Percentiles rank a stretch among this genome's conserved stretches.
These are phyloP conservation scores for Muscicapa comitata DNA, from an alignment of 2,797 vertebrate species.

Conservation along the genomic window DNA sequence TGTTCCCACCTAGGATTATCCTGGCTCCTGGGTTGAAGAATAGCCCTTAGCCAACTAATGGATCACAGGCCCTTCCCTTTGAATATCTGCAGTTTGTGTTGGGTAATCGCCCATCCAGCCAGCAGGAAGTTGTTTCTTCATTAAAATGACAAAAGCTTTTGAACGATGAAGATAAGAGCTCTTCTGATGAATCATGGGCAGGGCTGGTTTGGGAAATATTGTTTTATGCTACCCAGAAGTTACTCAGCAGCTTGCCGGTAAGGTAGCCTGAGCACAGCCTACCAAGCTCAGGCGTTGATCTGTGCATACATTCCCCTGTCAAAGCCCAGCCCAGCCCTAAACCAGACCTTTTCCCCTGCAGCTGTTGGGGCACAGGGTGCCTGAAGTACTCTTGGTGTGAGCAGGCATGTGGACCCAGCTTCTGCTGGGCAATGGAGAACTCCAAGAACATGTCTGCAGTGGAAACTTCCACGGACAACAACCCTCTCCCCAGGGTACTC, in stretches of 20 bases:
- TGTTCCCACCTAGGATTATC: slow-evolving; percentile 57
- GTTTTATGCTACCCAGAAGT: slow-evolving; percentile 7
- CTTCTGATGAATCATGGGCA: slow-evolving; percentile 21
- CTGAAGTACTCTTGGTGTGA: background rate
- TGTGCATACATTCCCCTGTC: background rate
- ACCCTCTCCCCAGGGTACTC: background rate
- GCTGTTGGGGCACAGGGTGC: background rate
- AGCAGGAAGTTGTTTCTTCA: slow-evolving; percentile 40
- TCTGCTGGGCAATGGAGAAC: background rate
- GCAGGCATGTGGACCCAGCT: accelerated
- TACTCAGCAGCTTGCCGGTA: background rate
- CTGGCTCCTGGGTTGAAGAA: background rate
- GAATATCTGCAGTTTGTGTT: background rate
- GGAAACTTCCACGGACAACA: accelerated
- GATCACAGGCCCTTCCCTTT: background rate
- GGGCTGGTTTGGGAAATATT: background rate
- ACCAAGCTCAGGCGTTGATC: accelerated
- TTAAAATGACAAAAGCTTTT: slow-evolving; percentile 39
- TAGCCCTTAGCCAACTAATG: background rate
- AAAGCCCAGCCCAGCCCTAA: background rate
- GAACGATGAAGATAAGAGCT: background rate
- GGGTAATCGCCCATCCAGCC: background rate
- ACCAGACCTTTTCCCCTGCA: background rate
- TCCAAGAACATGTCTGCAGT: accelerated
- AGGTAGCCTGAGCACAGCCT: background rate